These are phyloP conservation scores for Therioaphis trifolii DNA, from an alignment of 2,888 invertebrate genomes.

Conservation along the genomic window DNA sequence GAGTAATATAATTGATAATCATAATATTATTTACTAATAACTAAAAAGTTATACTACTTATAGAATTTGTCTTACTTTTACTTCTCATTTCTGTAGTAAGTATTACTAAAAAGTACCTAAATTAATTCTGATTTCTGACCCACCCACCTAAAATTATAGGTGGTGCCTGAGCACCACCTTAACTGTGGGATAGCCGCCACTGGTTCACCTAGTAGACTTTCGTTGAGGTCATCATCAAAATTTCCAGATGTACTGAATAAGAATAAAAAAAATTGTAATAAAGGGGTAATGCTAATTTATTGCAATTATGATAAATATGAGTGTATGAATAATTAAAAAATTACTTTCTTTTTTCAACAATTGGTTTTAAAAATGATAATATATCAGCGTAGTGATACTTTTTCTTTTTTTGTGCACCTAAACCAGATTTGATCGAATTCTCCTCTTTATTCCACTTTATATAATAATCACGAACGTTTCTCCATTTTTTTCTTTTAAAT, in stretches of 20 bases:
- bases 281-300: too few species aligned
- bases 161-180: too few species aligned
- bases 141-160: too few species aligned
- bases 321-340: not conserved
- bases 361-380: constrained; percentile 3
- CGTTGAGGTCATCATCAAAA: constrained; percentile 1
- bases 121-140: too few species aligned
- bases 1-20: too few species aligned
- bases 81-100: too few species aligned
- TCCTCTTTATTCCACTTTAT: not conserved
- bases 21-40: too few species aligned
- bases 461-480: not conserved
- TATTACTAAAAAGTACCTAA: too few species aligned
- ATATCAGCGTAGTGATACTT: constrained; percentile 13
- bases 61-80: too few species aligned
- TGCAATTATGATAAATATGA: not conserved
- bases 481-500: constrained; percentile 9
- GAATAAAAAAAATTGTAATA: not conserved
- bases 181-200: too few species aligned
- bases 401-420: not conserved
- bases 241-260: constrained; percentile 9
- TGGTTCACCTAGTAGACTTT: not conserved
- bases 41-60: too few species aligned
- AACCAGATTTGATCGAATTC: not conserved
- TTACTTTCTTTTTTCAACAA: not conserved